Conservation (phyloP, 1,140 invertebrate species). For the Lepidurus apus region DNA sequence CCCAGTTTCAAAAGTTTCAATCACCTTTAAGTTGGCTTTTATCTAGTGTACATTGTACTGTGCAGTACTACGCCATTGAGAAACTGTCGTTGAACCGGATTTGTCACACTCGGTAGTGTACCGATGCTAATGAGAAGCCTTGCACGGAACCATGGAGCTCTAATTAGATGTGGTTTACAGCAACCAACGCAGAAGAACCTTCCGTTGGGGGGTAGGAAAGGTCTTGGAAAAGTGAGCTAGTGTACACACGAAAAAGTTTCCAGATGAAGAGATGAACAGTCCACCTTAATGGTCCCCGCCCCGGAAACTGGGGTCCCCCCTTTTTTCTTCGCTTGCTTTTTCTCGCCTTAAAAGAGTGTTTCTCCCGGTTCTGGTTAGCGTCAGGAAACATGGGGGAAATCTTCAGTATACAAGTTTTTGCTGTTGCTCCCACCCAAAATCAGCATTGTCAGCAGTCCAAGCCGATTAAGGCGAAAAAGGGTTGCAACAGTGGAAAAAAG, state of each 20-base stretch:
- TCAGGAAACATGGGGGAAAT: neutral
- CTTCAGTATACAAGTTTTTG: too few relatives aligned
- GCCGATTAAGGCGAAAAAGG: neutral
- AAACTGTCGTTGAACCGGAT: neutral
- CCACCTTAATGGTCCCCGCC: conserved; percentile 13
- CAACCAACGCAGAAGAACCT: neutral
- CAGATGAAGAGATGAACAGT: conserved; percentile 1
- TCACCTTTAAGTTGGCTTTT: too few relatives aligned
- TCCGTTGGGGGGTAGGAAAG: too few relatives aligned
- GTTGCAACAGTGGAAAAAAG: conserved; percentile 19
- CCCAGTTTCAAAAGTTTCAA: neutral
- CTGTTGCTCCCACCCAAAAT: neutral
- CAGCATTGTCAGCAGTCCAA: conserved; percentile 14
- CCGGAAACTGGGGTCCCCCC: neutral
- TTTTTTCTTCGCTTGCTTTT: conserved; percentile 2
- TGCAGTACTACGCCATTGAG: neutral
- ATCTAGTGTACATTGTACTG: neutral
- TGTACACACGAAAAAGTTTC: neutral
- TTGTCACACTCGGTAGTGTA: neutral
- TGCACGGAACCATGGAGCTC: neutral
- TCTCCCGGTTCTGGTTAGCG: neutral
- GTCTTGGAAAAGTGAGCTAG: neutral
- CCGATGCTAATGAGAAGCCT: too few relatives aligned
- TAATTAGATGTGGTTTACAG: neutral
- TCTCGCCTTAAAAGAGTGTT: conserved; percentile 9